Evolutionary conservation across 2,113 vertebrate genomes (phyloP).

Genomic region (Rattus norvegicus): GRCr8 NC_086028.1:71032501-71033000

Average conservation of each 20-base stretch:
- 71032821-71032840: not conserved
- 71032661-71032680: not conserved
- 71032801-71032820: no score
- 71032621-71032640: no score
- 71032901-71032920: not conserved
- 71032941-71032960: not conserved
- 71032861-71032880: not conserved
- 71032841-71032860: not conserved
- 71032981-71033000: slow-evolving; percentile 2
- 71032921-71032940: not conserved
- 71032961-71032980: not conserved
- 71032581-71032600: not conserved
- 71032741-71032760: no score
- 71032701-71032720: no score
- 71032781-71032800: not conserved
- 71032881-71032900: not conserved
- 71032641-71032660: no score
- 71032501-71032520: not conserved
- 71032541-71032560: not conserved
- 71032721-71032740: not conserved
- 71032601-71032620: not conserved
- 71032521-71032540: not conserved
- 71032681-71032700: not conserved
- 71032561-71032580: not conserved
- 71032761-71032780: no score